Evolutionary conservation across 2,113 vertebrate genomes (phyloP), one percentile per base, ranked within the genome.

Genomic region (Saccopteryx bilineata): DNA sequence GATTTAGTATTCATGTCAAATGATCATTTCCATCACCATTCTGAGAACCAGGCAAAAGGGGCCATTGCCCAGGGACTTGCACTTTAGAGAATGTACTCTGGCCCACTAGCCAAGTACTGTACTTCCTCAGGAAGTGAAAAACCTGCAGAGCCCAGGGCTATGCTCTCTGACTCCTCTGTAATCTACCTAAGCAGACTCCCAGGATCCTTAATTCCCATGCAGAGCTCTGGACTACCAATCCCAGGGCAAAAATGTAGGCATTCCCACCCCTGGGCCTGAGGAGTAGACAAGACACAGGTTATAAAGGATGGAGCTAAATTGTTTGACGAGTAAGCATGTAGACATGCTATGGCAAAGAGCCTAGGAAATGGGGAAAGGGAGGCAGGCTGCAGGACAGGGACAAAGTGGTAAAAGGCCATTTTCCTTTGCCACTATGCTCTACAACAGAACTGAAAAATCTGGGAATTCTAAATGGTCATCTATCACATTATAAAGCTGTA

Each of bases 371-470:
- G 61, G 7, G 9, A 10, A 58, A 93, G 65, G 17, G n/a, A 85
- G 21, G 33, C 0, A 26, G 33, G 54, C 33, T 61, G 9, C 5
- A 87, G 39, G 58, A 58, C 23, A 68, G 8, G 33, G 9, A n/a
- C 2, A 2, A 76, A 24, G 17, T 33, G 4, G 90, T 23, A 65
- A 21, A 71, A 39, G 26, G 28, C 69, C 82, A 93, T 69, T 88
- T 31, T 95, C 48, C 23, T 86, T 58, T 90, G 72, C 46, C n/a
- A 83, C n/a, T 87, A 33, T 13, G 7, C 48, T 88, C 50, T 61
- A 31, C n/a, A 89, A 88, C 17, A 95, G 33, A 90, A 91, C 69
- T 81, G 9, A 80, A 83, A 95, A 82, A 56, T 18, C 52, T 90
- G 26, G 74, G 24, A 46, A 92, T 69, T 81, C 69, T 75, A 96